Conservation (phyloP, 2,113 vertebrate genomes). For the Siphamia tubifer region DNA sequence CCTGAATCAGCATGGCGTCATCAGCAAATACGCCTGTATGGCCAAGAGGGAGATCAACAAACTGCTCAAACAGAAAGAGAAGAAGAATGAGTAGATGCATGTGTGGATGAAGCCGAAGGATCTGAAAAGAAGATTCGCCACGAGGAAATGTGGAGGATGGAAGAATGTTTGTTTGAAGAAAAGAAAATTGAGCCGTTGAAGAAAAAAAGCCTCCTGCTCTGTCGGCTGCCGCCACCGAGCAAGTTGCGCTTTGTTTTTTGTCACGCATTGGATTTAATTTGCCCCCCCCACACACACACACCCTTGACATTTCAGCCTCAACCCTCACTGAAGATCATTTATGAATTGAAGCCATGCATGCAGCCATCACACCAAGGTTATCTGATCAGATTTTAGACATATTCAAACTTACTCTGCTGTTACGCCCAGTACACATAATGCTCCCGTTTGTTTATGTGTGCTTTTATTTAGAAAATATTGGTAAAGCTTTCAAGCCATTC, state of each 20-base stretch:
- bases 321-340: not conserved
- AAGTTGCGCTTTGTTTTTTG: conserved; percentile 11
- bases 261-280: conserved; percentile 7
- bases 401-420: not conserved
- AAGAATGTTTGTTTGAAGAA: conserved; percentile 5
- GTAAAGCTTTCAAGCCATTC: conserved; percentile 47
- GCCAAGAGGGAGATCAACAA: conserved; percentile 97
- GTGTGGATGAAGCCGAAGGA: not conserved
- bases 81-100: conserved; percentile 89
- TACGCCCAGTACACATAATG: not conserved
- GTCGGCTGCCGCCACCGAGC: conserved; percentile 2
- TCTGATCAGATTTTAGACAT: not conserved
- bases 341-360: conserved; percentile 4
- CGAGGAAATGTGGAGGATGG: not conserved
- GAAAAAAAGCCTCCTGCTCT: not conserved
- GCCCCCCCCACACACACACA: conserved; percentile 10
- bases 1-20: conserved; percentile 93
- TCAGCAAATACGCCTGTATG: conserved; percentile 92
- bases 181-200: not conserved
- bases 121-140: not conserved
- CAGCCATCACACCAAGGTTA: conserved; percentile 3
- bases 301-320: conserved; percentile 1
- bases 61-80: conserved; percentile 97
- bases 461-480: conserved; percentile 16
- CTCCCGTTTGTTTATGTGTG: conserved; percentile 3